Conservation (phyloP, 1,140 invertebrate species). For the Plectrocnemia conspersa region DNA sequence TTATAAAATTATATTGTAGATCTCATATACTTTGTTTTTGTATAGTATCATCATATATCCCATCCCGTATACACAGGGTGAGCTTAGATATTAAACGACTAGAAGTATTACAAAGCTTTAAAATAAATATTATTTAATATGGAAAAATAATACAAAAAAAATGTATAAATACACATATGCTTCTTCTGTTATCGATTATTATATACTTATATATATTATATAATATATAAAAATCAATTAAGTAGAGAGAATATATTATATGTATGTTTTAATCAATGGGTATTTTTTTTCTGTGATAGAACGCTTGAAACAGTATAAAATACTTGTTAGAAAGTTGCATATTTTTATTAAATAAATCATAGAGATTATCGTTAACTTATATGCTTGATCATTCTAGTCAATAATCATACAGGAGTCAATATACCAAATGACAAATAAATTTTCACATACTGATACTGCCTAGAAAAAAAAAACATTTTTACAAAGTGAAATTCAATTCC, state of each 20-base stretch:
- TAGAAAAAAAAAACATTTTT: too few relatives aligned
- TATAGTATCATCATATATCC: too few relatives aligned
- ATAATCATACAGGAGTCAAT: too few relatives aligned
- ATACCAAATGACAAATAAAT: too few relatives aligned
- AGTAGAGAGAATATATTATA: conserved; percentile 1
- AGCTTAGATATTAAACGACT: background rate
- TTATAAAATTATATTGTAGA: conserved; percentile 8
- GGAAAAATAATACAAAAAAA: background rate
- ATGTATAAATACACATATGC: conserved; percentile 12
- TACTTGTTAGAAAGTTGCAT: too few relatives aligned
- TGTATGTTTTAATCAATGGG: conserved; percentile 20
- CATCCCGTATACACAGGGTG: conserved; percentile 3
- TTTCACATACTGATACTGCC: too few relatives aligned
- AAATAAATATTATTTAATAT: conserved; percentile 7
- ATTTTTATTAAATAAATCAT: too few relatives aligned
- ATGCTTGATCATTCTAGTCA: too few relatives aligned
- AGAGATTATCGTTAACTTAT: too few relatives aligned
- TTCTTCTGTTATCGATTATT: conserved; percentile 9
- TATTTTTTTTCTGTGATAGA: conserved; percentile 29
- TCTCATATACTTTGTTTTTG: background rate
- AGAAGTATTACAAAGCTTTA: background rate
- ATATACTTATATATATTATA: conserved; percentile 6
- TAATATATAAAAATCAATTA: too few relatives aligned
- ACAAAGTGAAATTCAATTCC: too few relatives aligned
- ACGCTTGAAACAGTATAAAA: conserved; percentile 8